Base-by-base conservation (phyloP, 2,113 vertebrate genomes). In the Verasper variegatus region DNA sequence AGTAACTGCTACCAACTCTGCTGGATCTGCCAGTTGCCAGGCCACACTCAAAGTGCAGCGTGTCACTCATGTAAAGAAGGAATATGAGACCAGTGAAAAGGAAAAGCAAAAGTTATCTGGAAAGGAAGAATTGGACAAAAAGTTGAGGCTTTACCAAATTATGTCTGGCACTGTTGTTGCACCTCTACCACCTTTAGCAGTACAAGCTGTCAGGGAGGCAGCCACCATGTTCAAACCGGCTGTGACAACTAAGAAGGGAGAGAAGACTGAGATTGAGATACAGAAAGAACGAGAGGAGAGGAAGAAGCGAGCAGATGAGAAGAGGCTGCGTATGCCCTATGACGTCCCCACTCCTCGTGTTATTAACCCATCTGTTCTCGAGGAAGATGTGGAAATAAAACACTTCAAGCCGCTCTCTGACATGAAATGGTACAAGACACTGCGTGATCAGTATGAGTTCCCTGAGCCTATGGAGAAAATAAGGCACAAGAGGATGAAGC, bases 351-450 rank as follows among this genome's bases (percentile, higher is more conserved):
- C 95, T 67, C 95, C 96, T 79, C 97, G 96, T 74, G 93, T 94
- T 55, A 74, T 86, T 37, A 95, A 91, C 81, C 94, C 90, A 0
- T 78, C 93, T 26, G 88, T 91, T 64, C 89, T 97, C 42, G 95
- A 97, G 78, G 97, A 99, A 92, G 96, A 99, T 64, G 94, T 96
- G 31, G 94, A 80, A 72, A 99, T 99, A 65, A 99, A 99, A 91
- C 95, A 97, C 73, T 99, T 95, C 76, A 94, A 96, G 81, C 98
- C 98, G 20, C 92, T 98, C 78, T 99, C 98, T 64, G 97, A 99
- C 82, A 98, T 99, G 97, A 99, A 98, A 83, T 99, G 98, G 98
- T 99, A 99, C 87, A 98, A 97, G 93, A 98, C 94, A 81, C 88
- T 99, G n/a, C 90, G 98, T 56, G 98, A 99, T 87, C 97, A 98